Conservation (phyloP, 2,113 vertebrate genomes). For the Notothenia coriiceps region DNA sequence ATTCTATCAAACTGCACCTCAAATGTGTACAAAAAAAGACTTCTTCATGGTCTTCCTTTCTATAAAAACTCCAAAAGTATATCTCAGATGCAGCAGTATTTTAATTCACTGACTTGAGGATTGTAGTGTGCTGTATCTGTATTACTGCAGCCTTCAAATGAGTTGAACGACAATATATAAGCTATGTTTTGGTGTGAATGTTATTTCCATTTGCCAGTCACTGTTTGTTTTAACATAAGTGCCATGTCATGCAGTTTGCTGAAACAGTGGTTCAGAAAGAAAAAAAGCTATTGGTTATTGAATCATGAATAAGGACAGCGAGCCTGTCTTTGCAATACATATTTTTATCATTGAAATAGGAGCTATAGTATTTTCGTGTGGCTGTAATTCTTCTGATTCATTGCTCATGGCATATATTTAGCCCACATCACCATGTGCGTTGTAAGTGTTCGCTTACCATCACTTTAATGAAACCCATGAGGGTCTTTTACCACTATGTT, state of each 20-base stretch:
- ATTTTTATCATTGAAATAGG: conserved; percentile 59
- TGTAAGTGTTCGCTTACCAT: conserved; percentile 65
- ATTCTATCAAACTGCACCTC: conserved; percentile 21
- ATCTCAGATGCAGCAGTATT: conserved; percentile 44
- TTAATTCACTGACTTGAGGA: conserved; percentile 37
- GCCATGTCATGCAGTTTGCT: conserved; percentile 73
- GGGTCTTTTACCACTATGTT: conserved; percentile 57
- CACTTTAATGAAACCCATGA: conserved; percentile 65
- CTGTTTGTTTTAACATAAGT: conserved; percentile 72
- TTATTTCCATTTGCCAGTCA: conserved; percentile 54
- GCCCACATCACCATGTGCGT: conserved; percentile 58
- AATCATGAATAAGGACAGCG: conserved; percentile 22
- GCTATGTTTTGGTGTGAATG: conserved; percentile 58
- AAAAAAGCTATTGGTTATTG: conserved; percentile 21
- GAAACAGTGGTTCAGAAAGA: conserved; percentile 22
- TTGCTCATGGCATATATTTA: conserved; percentile 70
- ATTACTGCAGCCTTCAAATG: conserved; percentile 40
- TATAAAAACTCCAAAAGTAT: conserved; percentile 46
- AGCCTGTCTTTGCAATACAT: conserved; percentile 57
- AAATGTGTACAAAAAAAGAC: conserved; percentile 21
- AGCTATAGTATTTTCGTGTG: conserved; percentile 72
- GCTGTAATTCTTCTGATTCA: conserved; percentile 64
- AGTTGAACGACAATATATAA: conserved; percentile 22
- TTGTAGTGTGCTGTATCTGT: conserved; percentile 37
- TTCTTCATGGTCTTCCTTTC: conserved; percentile 69